phyloP scores from a whole-genome alignment of 2,888 invertebrate genomes.

The Drymonia ruficornis region DNA sequence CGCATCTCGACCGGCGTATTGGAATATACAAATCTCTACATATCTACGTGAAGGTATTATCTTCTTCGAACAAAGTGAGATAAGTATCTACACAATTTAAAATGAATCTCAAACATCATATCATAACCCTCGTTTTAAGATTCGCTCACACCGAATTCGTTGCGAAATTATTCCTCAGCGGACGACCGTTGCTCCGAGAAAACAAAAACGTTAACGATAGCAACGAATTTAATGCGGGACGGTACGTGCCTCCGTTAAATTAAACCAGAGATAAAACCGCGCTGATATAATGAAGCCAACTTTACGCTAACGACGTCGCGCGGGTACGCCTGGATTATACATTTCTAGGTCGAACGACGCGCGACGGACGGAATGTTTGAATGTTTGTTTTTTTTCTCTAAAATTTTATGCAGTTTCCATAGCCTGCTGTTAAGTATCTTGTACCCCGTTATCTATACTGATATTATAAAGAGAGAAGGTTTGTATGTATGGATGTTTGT shows the following conservation, averaged over 20 bases:
- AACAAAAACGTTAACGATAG: constrained; percentile 4
- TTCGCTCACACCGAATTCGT: not conserved
- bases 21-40: too few species aligned
- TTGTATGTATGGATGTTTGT: too few species aligned
- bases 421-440: too few species aligned
- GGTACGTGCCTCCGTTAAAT: constrained; percentile 3
- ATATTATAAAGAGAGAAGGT: too few species aligned
- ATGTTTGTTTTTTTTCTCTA: too few species aligned
- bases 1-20: too few species aligned
- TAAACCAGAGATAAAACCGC: constrained; percentile 2
- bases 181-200: not conserved
- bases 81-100: too few species aligned
- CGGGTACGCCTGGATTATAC: not conserved
- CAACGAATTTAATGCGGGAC: constrained; percentile 1
- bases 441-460: too few species aligned
- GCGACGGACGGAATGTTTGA: not conserved
- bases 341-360: not conserved
- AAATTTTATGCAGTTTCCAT: too few species aligned
- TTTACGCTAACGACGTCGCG: constrained; percentile 1
- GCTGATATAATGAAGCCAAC: constrained; percentile 3
- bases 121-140: not conserved
- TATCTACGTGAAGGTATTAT: not conserved
- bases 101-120: not conserved
- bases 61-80: too few species aligned
- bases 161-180: not conserved